A percentile compares a stretch with the other conserved stretches of the same genome.
Evolutionary conservation across 2,888 invertebrate genomes (phyloP).

Genomic region (Mycalesis mineus): DNA sequence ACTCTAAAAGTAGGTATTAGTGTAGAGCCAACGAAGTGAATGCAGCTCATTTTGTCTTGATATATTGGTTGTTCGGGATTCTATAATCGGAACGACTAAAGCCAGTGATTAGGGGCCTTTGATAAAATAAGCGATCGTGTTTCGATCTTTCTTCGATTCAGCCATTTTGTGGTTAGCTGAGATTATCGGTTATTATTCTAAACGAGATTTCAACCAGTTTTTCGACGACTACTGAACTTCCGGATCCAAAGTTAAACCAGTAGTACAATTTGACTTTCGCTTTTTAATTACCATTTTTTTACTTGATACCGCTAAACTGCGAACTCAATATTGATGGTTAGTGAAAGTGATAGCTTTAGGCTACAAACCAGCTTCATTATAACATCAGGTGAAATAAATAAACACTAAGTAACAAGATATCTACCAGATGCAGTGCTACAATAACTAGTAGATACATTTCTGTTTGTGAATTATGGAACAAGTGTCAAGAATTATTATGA

Average conservation of each 20-base stretch:
- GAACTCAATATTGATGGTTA: no score
- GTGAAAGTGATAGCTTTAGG: no score
- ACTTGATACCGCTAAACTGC: background rate
- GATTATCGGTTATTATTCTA: background rate
- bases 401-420: no score
- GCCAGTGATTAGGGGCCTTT: background rate
- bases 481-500: no score
- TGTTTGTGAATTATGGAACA: no score
- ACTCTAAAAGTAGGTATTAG: no score
- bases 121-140: background rate
- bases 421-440: no score
- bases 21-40: no score
- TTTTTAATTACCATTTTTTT: background rate
- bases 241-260: background rate
- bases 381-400: no score
- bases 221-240: background rate
- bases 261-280: no score
- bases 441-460: no score
- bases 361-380: no score
- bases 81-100: background rate
- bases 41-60: background rate
- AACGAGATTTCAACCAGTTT: background rate
- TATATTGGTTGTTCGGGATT: background rate
- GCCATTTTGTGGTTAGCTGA: background rate
- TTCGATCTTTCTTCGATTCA: background rate